Percentiles rank a stretch among this genome's conserved stretches.
Evolutionary conservation across 2,888 invertebrate genomes (phyloP).

Genomic region (Seira sanloemensis): DNA sequence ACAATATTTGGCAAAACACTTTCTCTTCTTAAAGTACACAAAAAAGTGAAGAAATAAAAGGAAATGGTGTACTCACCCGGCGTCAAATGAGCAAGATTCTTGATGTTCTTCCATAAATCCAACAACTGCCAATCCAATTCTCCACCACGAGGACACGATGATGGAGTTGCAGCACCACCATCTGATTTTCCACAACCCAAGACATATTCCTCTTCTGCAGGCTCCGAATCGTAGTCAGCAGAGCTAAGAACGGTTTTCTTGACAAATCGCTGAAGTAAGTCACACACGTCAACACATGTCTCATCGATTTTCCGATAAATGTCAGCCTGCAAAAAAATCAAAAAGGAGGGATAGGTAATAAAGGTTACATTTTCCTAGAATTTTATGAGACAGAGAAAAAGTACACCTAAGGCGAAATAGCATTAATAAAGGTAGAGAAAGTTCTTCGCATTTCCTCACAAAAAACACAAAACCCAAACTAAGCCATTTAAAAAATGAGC

Average conservation of each 20-base stretch:
- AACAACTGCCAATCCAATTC: constrained; percentile 58
- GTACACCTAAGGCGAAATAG: constrained; percentile 5
- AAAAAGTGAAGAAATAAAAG: not conserved
- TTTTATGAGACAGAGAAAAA: not conserved
- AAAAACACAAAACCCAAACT: not conserved
- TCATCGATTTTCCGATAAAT: constrained; percentile 74
- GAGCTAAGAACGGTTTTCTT: constrained; percentile 61
- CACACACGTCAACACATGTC: constrained; percentile 62
- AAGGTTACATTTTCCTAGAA: constrained; percentile 10
- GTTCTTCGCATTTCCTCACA: not conserved
- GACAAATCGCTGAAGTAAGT: constrained; percentile 62
- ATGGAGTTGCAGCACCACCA: not conserved
- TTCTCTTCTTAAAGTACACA: not conserved
- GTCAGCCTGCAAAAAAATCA: constrained; percentile 73
- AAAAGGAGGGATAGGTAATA: constrained; percentile 42
- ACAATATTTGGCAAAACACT: not conserved
- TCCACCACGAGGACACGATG: constrained; percentile 8
- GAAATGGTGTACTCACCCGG: constrained; percentile 51
- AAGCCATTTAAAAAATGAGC: not conserved
- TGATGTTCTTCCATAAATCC: constrained; percentile 65
- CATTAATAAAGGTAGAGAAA: constrained; percentile 24
- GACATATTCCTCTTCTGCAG: not conserved
- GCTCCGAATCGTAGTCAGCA: constrained; percentile 31
- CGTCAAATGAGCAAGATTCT: constrained; percentile 60
- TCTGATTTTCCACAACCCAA: too few species aligned